Conservation (phyloP, 2,113 vertebrate species). For the Eulemur macaco region DNA sequence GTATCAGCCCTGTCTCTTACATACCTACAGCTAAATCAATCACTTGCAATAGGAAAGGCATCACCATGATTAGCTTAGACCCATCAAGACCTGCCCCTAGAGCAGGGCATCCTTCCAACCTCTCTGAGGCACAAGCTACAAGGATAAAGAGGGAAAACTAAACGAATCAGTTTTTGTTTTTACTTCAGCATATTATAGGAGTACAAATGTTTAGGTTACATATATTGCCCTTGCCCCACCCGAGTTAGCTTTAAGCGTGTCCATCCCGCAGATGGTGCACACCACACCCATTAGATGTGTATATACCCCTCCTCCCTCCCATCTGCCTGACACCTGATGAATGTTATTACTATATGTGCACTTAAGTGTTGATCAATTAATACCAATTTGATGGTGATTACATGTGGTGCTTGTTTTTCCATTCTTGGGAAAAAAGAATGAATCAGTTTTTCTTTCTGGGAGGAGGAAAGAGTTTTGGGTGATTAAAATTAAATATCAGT, state of each 20-base stretch:
- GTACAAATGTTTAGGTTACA: no score
- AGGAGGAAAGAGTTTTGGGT: accelerated
- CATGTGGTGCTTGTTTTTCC: not conserved
- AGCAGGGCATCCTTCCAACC: not conserved
- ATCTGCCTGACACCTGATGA: no score
- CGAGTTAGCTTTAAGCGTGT: no score
- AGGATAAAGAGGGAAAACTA: not conserved
- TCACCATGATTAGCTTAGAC: not conserved
- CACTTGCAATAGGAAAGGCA: not conserved
- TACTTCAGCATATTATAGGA: no score
- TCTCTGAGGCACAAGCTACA: not conserved
- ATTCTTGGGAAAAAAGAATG: not conserved
- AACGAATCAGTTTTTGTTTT: not conserved
- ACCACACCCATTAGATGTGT: no score
- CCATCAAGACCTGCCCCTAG: not conserved
- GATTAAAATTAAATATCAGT: not conserved
- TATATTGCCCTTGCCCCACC: no score
- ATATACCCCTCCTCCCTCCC: no score
- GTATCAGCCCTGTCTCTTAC: not conserved
- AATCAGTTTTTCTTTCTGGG: not conserved
- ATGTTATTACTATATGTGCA: no score
- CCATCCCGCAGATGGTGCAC: no score
- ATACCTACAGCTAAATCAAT: not conserved
- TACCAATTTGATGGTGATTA: no score
- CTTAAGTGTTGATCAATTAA: no score